phyloP scores from a whole-genome alignment of 2,797 vertebrate genomes.

The Allenopithecus nigroviridis region DNA sequence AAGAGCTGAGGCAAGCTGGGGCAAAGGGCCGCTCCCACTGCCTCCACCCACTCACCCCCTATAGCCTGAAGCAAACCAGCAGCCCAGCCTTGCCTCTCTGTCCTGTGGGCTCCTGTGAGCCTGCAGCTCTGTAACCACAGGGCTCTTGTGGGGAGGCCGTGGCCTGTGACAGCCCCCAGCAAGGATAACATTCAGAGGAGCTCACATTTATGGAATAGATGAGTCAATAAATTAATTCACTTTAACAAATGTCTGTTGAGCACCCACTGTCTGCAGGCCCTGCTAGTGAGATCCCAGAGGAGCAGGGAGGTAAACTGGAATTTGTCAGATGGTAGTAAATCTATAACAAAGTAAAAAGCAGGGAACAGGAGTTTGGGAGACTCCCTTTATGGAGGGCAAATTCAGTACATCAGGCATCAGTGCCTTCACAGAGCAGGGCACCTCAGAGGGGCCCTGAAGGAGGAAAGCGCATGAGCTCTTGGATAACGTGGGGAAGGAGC shows the following conservation, averaged over 20 bases:
- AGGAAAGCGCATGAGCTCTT: neutral
- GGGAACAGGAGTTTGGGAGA: neutral
- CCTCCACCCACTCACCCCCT: neutral
- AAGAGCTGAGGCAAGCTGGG: conserved; percentile 84
- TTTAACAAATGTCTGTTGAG: neutral
- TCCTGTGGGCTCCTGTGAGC: neutral
- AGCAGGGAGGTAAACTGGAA: neutral
- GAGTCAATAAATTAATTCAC: neutral
- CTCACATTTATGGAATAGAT: neutral
- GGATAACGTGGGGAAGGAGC: neutral
- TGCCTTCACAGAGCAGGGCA: rapidly evolving
- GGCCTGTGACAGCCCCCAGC: neutral
- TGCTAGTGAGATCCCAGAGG: neutral
- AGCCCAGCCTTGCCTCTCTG: neutral
- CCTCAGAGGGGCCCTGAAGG: neutral
- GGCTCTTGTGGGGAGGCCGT: neutral
- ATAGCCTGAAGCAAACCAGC: neutral
- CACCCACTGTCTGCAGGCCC: neutral
- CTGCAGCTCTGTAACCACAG: neutral
- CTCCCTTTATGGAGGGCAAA: neutral
- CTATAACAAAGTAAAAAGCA: neutral
- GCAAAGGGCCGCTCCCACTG: neutral
- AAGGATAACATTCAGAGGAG: neutral
- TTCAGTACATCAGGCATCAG: neutral
- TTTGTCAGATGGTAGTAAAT: neutral